A percentile compares a stretch with the other conserved stretches of the same genome.
Conservation (phyloP, 2,888 invertebrate genomes). For the Tillus elongatus region DNA sequence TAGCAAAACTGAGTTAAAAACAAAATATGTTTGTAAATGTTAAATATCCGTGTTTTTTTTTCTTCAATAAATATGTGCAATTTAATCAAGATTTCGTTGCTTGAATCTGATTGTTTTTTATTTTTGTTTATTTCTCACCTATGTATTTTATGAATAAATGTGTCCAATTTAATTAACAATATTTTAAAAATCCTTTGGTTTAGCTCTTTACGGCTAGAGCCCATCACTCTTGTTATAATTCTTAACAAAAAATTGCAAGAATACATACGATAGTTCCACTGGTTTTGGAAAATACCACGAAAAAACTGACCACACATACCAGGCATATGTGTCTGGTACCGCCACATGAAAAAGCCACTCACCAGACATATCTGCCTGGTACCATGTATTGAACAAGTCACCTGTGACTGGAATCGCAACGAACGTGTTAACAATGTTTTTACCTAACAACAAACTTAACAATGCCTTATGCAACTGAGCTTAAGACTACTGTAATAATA, state of each 20-base stretch:
- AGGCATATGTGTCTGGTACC: slow-evolving; percentile 4
- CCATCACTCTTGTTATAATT: slow-evolving; percentile 3
- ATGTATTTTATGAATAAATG: slow-evolving; percentile 3
- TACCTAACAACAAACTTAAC: no score
- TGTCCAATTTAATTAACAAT: slow-evolving; percentile 1
- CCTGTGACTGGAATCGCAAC: no score
- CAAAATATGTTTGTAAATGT: no score
- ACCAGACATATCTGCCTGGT: slow-evolving; percentile 4
- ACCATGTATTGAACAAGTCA: no score
- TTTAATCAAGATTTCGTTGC: no score
- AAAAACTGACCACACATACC: slow-evolving; percentile 3
- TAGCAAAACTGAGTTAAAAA: background rate
- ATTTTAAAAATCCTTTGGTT: slow-evolving; percentile 1
- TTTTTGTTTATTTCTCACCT: background rate
- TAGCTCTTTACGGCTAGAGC: slow-evolving; percentile 3
- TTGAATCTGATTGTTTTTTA: background rate
- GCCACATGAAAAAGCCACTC: slow-evolving; percentile 2
- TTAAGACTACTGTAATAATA: no score
- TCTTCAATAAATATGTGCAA: no score
- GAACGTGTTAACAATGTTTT: no score
- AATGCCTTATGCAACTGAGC: no score
- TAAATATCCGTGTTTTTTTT: no score
- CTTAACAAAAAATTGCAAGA: slow-evolving; percentile 1
- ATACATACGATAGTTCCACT: slow-evolving; percentile 1
- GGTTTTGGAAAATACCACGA: slow-evolving; percentile 3